Evolutionary conservation across 2,797 vertebrate genomes (phyloP).

Genomic region (Geotria australis): DNA sequence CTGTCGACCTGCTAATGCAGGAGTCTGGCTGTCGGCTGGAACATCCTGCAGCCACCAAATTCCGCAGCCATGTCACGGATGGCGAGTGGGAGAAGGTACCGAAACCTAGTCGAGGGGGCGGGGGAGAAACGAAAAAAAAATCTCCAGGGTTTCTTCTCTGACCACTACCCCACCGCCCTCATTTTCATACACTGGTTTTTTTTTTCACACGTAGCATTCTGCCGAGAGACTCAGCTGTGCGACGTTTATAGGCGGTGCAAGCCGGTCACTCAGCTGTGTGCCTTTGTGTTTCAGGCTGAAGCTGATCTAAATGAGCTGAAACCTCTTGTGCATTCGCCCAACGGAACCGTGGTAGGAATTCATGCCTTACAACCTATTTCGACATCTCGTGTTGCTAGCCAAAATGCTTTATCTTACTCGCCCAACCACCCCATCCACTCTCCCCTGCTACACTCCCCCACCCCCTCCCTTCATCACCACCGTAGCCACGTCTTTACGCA

Average conservation of each 20-base stretch:
- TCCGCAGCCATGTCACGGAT: slow-evolving; percentile 99
- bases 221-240: background rate
- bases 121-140: slow-evolving; percentile 3
- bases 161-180: too few relatives aligned
- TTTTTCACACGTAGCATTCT: background rate
- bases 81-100: slow-evolving; percentile 99
- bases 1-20: slow-evolving; percentile 99
- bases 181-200: background rate
- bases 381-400: too few relatives aligned
- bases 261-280: too few relatives aligned
- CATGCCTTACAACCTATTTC: background rate
- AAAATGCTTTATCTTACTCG: too few relatives aligned
- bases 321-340: slow-evolving; percentile 98
- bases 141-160: background rate
- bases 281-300: slow-evolving; percentile 40
- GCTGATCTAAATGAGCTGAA: slow-evolving; percentile 99
- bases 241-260: too few relatives aligned
- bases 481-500: background rate
- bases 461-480: background rate
- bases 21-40: slow-evolving; percentile 98
- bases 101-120: slow-evolving; percentile 12
- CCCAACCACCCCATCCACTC: too few relatives aligned
- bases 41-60: slow-evolving; percentile 92
- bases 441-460: background rate
- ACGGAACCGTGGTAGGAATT: slow-evolving; percentile 88